These are phyloP conservation scores for Temnothorax ravouxi DNA, from an alignment of 2,888 invertebrate genomes.

Conservation along the genomic window DNA sequence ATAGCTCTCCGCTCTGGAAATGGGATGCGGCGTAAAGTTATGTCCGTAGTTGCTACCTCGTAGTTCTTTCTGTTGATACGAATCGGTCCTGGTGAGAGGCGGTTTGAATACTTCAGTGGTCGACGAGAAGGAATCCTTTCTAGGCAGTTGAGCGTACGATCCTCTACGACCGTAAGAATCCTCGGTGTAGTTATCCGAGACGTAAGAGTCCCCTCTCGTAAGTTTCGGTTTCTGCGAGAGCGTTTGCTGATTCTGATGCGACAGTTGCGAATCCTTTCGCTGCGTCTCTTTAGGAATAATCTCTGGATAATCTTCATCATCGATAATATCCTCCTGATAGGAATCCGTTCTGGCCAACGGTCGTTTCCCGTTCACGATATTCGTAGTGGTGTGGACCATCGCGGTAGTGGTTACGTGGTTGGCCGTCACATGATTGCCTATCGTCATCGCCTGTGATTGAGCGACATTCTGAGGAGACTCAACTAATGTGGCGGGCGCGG, in stretches of 20 bases:
- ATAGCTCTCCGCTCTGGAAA: constrained; percentile 84
- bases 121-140: constrained; percentile 82
- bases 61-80: constrained; percentile 80
- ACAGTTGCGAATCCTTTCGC: constrained; percentile 83
- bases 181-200: constrained; percentile 82
- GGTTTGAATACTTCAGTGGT: constrained; percentile 80
- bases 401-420: constrained; percentile 84
- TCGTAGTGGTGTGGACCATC: constrained; percentile 83
- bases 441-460: constrained; percentile 82
- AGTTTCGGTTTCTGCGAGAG: constrained; percentile 82
- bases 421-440: constrained; percentile 81
- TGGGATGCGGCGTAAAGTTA: constrained; percentile 81
- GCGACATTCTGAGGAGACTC: constrained; percentile 78
- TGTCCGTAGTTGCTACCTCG: constrained; percentile 74
- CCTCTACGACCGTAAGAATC: constrained; percentile 76
- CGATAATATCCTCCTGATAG: constrained; percentile 81
- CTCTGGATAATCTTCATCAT: constrained; percentile 81
- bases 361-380: constrained; percentile 85
- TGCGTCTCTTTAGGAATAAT: constrained; percentile 79
- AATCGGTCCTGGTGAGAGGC: constrained; percentile 78
- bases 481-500: constrained; percentile 74
- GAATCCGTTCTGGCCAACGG: constrained; percentile 80
- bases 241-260: constrained; percentile 75
- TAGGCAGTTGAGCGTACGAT: constrained; percentile 74
- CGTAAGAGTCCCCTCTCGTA: constrained; percentile 81